phyloP scores from a whole-genome alignment of 1,140 invertebrate genomes.

The Anthonomus grandis region DNA sequence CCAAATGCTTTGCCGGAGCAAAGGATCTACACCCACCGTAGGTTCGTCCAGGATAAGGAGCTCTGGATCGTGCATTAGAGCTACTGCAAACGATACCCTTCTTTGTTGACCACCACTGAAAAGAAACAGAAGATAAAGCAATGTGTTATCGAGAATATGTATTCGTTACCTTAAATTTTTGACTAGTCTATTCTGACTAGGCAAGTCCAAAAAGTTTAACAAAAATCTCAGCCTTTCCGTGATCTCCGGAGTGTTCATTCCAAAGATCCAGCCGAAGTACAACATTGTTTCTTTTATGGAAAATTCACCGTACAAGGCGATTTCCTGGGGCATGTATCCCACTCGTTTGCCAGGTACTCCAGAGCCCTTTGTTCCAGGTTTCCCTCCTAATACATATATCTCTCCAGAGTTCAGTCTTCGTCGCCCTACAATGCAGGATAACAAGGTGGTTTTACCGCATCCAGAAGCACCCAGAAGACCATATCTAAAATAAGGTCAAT shows the following conservation, averaged over 20 bases:
- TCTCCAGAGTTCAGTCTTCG: constrained; percentile 77
- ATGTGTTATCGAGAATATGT: no score
- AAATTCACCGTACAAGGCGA: constrained; percentile 92
- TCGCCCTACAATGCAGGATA: constrained; percentile 84
- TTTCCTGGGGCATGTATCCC: constrained; percentile 85
- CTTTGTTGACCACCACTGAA: constrained; percentile 87
- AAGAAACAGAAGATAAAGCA: no score
- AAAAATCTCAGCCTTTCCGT: constrained; percentile 81
- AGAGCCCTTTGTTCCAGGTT: constrained; percentile 74
- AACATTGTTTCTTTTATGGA: constrained; percentile 92
- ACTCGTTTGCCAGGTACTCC: constrained; percentile 86
- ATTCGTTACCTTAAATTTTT: constrained; percentile 67
- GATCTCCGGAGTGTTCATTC: constrained; percentile 80
- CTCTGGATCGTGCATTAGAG: constrained; percentile 89
- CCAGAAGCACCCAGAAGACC: constrained; percentile 83
- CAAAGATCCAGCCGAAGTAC: constrained; percentile 96
- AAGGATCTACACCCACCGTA: constrained; percentile 79
- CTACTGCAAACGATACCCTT: constrained; percentile 88
- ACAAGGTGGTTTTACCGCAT: constrained; percentile 80
- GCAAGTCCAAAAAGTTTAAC: constrained; percentile 84
- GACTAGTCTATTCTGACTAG: constrained; percentile 78
- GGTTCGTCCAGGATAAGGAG: constrained; percentile 92
- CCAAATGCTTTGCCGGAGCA: constrained; percentile 70
- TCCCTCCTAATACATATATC: constrained; percentile 81
- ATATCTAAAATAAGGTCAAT: constrained; percentile 77